These are phyloP conservation scores for Scaptomyza graminum DNA, from an alignment of 1,140 invertebrate genomes.

Conservation along the genomic window DNA sequence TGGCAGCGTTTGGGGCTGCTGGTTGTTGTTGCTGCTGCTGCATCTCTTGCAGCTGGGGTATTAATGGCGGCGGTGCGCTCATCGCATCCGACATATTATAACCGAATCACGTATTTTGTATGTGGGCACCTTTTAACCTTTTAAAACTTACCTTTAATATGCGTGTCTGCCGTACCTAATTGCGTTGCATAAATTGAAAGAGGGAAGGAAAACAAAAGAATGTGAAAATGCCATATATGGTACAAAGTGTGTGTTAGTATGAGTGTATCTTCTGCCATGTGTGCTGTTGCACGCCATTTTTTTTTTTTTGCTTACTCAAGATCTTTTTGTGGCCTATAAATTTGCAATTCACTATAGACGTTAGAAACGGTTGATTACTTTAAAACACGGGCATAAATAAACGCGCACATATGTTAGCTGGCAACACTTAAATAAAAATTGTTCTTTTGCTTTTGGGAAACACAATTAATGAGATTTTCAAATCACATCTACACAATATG, in stretches of 20 bases:
- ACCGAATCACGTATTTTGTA: slow-evolving; percentile 19
- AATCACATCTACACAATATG: slow-evolving; percentile 38
- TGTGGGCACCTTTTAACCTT: slow-evolving; percentile 39
- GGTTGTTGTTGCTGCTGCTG: slow-evolving; percentile 73
- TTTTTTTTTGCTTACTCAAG: slow-evolving; percentile 54
- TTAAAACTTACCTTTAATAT: slow-evolving; percentile 66
- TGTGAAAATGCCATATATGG: slow-evolving; percentile 20
- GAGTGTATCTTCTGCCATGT: slow-evolving; percentile 28
- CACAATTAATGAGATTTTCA: slow-evolving; percentile 20
- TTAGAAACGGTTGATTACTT: slow-evolving; percentile 2
- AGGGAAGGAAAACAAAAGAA: not conserved
- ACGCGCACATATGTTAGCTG: slow-evolving; percentile 5
- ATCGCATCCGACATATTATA: slow-evolving; percentile 73
- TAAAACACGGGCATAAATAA: slow-evolving; percentile 19
- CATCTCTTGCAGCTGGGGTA: slow-evolving; percentile 81
- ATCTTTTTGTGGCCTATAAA: slow-evolving; percentile 33
- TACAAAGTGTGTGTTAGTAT: slow-evolving; percentile 11
- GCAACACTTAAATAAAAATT: slow-evolving; percentile 15
- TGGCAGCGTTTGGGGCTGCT: slow-evolving; percentile 34
- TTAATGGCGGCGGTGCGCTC: slow-evolving; percentile 72
- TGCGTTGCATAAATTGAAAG: slow-evolving; percentile 6
- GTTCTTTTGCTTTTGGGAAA: slow-evolving; percentile 1
- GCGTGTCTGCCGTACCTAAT: slow-evolving; percentile 13
- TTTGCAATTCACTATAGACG: slow-evolving; percentile 7
- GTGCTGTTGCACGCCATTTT: slow-evolving; percentile 59